A percentile compares a stretch with the other conserved stretches of the same genome.
Evolutionary conservation across 2,113 vertebrate species (phyloP).

Genomic region (Hyaena hyaena): DNA sequence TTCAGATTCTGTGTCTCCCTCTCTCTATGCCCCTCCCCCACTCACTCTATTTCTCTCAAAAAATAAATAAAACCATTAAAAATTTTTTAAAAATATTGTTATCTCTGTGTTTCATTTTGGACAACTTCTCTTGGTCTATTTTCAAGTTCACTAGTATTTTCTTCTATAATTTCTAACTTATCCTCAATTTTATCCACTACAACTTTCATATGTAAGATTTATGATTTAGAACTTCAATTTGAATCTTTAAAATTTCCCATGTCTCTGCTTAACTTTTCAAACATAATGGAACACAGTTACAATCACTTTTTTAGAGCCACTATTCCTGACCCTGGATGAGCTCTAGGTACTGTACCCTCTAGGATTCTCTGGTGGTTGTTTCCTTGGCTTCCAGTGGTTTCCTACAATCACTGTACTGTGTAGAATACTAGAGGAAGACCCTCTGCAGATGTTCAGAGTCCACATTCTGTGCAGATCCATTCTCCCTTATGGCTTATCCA

Average conservation of each 20-base stretch:
- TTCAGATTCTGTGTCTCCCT: no score
- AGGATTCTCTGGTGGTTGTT: background rate
- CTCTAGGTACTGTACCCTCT: background rate
- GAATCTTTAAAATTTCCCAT: background rate
- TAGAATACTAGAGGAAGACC: background rate
- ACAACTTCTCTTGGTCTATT: background rate
- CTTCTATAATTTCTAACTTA: background rate
- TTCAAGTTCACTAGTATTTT: slow-evolving; percentile 37
- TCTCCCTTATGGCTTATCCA: background rate
- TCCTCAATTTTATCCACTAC: background rate
- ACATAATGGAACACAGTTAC: background rate
- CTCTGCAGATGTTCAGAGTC: background rate
- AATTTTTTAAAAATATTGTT: background rate
- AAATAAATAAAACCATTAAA: no score
- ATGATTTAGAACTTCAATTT: background rate
- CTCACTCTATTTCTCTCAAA: no score
- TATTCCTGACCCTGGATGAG: background rate
- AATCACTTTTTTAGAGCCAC: background rate
- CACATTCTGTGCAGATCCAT: background rate
- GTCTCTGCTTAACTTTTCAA: background rate
- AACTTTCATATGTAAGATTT: background rate
- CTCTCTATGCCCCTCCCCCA: no score
- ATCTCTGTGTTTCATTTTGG: background rate
- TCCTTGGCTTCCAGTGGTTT: background rate
- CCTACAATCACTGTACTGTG: background rate